Evolutionary conservation across 2,113 vertebrate species (phyloP), one percentile per base, ranked within the genome.

Genomic region (Pao palembangensis): DNA sequence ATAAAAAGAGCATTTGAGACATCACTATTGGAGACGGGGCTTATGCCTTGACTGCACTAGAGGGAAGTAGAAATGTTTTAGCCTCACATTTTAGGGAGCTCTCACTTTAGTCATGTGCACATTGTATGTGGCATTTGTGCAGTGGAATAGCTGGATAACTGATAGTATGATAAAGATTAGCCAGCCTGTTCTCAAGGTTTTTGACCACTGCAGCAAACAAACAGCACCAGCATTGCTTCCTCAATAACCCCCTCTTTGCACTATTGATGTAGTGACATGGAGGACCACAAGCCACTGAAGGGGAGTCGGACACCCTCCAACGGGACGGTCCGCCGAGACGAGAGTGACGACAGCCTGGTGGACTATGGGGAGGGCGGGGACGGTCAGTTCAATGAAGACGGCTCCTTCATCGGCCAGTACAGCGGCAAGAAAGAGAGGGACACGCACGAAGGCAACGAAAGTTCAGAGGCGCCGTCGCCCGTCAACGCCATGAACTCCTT

Each of bases 401-500:
- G 96, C 67, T 97, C 95, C 72, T 98, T 98, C 84, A 98, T 98
- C 56, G 96, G 96, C 87, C 96, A 98, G 67, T 98, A 98, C 75
- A 98, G 96, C 48, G 96, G 96, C 80, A 98, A 95, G 90, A 98
- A 96, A 88, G 96, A 98, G 85, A 96, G 95, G 86, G 96, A 98
- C 87, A 94, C 96, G 0, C 93, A 93, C 0, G 96, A 98, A 92
- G 96, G 96, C 80, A 98, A 98, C 23, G 96, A 98, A 88, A 98
- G 95, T 75, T 98, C 96, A 1, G 96, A 98, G 86, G 96, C 96
- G 56, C 96, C 96, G 19, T 98, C 96, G 83, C 96, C 96, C 1
- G 94, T 98, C 88, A 98, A 98, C 47, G 96, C 96, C 82, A 98
- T 98, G 94, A 98, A 98, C 91, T 98, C 95, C 6, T 98, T 98